These are phyloP conservation scores for Malacoraja senta DNA, from an alignment of 2,797 vertebrate species.

Conservation along the genomic window DNA sequence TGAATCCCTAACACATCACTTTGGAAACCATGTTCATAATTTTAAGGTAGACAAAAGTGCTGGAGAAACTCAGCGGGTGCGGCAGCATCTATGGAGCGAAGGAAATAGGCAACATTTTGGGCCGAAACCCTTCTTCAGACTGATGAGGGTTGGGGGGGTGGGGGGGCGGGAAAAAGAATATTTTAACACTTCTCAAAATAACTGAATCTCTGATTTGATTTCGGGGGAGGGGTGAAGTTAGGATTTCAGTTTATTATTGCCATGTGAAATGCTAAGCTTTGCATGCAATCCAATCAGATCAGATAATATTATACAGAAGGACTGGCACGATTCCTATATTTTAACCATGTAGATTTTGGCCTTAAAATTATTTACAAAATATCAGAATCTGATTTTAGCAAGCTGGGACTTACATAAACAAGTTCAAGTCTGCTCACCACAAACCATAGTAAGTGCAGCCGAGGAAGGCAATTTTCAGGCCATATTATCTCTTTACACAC, in stretches of 20 bases:
- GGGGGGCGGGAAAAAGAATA: too few species aligned
- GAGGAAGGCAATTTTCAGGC: neutral
- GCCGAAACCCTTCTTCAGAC: too few species aligned
- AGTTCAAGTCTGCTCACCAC: neutral
- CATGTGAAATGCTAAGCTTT: too few species aligned
- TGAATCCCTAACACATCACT: neutral
- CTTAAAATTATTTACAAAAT: neutral
- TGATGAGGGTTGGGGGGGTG: too few species aligned
- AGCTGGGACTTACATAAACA: neutral
- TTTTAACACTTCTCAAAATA: neutral
- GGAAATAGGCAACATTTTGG: too few species aligned
- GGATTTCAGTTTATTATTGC: too few species aligned
- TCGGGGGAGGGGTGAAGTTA: neutral
- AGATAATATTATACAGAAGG: neutral
- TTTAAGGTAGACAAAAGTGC: too few species aligned
- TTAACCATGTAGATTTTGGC: neutral
- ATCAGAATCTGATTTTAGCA: neutral
- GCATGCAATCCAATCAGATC: too few species aligned
- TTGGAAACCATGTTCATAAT: neutral
- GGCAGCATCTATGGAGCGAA: too few species aligned
- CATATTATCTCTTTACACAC: neutral
- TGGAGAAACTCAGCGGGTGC: too few species aligned
- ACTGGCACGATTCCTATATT: neutral
- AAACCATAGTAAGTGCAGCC: neutral
- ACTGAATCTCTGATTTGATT: neutral